Conservation (phyloP, 1,140 invertebrate species). For the Eupeodes corollae region DNA sequence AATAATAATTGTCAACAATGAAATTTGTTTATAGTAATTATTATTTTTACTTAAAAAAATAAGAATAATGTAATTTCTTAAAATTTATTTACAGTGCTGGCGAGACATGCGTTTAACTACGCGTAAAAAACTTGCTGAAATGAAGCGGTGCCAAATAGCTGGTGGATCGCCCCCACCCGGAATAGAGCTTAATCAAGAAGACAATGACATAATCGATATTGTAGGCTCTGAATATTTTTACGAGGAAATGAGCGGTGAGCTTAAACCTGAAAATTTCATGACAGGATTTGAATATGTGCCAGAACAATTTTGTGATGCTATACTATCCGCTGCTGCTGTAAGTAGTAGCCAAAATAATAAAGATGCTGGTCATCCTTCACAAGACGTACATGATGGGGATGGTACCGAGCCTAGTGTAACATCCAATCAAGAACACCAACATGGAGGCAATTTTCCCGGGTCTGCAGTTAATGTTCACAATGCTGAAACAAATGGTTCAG, state of each 20-base stretch:
- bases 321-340: slow-evolving; percentile 28
- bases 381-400: no score
- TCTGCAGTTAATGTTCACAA: no score
- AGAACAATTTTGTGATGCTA: slow-evolving; percentile 33
- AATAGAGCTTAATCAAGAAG: slow-evolving; percentile 32
- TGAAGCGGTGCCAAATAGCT: slow-evolving; percentile 31
- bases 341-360: slow-evolving; percentile 18
- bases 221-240: slow-evolving; percentile 35
- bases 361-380: no score
- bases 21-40: no score
- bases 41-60: no score
- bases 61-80: no score
- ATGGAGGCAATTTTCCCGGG: no score
- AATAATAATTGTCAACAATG: no score
- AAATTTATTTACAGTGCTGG: slow-evolving; percentile 20
- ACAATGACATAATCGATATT: slow-evolving; percentile 34
- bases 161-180: slow-evolving; percentile 31
- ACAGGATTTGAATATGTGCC: slow-evolving; percentile 31
- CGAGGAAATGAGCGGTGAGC: slow-evolving; percentile 34
- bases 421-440: no score
- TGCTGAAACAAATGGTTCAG: no score
- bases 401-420: no score
- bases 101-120: slow-evolving; percentile 34
- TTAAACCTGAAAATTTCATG: slow-evolving; percentile 34
- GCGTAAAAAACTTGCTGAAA: slow-evolving; percentile 28